Evolutionary conservation across 2,888 invertebrate species (phyloP).

Genomic region (Cephus sareptanus): DNA sequence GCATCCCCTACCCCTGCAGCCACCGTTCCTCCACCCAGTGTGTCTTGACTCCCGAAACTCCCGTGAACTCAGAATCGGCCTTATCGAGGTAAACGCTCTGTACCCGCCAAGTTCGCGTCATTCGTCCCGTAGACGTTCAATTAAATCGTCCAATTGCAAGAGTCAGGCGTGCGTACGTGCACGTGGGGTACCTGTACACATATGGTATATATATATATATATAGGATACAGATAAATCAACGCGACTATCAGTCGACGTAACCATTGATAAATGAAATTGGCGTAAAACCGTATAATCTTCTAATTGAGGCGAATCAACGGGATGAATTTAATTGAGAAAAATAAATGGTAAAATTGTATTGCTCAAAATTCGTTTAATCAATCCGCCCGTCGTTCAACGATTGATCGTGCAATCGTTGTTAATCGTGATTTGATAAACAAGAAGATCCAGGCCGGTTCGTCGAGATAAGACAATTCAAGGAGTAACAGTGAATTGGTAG

Average conservation of each 20-base stretch:
- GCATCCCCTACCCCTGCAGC: neutral
- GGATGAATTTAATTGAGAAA: neutral
- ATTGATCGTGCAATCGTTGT: neutral
- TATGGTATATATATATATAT: neutral
- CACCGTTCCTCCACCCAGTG: constrained; percentile 15
- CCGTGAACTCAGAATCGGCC: constrained; percentile 4
- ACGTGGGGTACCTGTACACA: neutral
- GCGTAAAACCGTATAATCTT: neutral
- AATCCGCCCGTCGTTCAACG: neutral
- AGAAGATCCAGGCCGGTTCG: too few relatives aligned
- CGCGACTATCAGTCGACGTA: neutral
- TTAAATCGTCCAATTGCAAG: constrained; percentile 35
- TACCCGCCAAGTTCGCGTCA: constrained; percentile 35
- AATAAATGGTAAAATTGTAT: neutral
- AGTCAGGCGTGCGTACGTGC: too few relatives aligned
- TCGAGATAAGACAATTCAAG: neutral
- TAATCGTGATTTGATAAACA: neutral
- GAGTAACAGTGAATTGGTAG: neutral
- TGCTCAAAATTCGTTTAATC: neutral
- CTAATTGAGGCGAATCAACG: neutral
- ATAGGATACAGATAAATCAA: neutral
- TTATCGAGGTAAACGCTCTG: constrained; percentile 4
- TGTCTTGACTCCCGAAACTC: neutral
- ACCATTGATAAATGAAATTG: neutral
- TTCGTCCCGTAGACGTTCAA: constrained; percentile 34